These are phyloP conservation scores for Poecilus cupreus DNA, from an alignment of 2,888 invertebrate species.

Conservation along the genomic window DNA sequence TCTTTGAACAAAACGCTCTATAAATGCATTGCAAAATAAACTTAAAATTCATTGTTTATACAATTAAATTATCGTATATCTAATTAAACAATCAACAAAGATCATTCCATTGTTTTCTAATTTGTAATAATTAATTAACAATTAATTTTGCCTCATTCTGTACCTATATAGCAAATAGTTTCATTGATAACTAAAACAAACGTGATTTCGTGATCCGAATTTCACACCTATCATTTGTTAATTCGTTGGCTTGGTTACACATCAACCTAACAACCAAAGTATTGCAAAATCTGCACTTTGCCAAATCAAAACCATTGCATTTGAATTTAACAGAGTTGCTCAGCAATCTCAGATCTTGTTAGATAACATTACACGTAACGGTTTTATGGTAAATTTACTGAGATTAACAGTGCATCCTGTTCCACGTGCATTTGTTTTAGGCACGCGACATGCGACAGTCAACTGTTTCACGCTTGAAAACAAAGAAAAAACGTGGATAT, in stretches of 20 bases:
- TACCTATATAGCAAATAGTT: neutral
- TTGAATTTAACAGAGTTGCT: too few relatives aligned
- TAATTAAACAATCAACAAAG: too few relatives aligned
- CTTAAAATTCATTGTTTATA: neutral
- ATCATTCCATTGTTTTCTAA: neutral
- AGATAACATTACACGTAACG: neutral
- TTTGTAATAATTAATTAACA: neutral
- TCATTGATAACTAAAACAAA: neutral
- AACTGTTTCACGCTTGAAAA: slow-evolving; percentile 3
- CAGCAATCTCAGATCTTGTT: too few relatives aligned
- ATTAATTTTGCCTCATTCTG: neutral
- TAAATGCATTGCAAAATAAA: neutral
- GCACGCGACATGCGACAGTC: slow-evolving; percentile 25
- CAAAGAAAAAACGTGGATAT: slow-evolving; percentile 6
- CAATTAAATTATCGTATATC: neutral
- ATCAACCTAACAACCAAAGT: too few relatives aligned
- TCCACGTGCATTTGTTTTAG: slow-evolving; percentile 14
- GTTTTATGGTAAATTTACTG: slow-evolving; percentile 27
- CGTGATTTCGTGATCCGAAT: neutral
- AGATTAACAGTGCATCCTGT: neutral
- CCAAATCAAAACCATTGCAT: neutral
- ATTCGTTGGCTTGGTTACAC: neutral
- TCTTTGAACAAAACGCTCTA: neutral
- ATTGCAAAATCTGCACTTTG: neutral
- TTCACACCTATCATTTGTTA: neutral